These are phyloP conservation scores for Brenthis hecate DNA, from an alignment of 2,888 invertebrate species.

Conservation along the genomic window DNA sequence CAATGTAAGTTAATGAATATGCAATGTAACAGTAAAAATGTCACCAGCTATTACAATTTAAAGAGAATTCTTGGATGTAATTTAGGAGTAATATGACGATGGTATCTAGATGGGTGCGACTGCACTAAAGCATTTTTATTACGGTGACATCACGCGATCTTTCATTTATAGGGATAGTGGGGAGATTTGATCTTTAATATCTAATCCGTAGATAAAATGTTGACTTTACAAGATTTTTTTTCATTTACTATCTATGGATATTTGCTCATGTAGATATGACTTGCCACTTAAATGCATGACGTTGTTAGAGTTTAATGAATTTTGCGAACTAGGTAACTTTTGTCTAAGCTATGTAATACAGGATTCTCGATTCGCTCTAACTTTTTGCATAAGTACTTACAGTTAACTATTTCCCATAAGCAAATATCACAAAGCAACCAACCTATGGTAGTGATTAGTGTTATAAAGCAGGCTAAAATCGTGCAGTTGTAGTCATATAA, in stretches of 20 bases:
- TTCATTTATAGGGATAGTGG: conserved; percentile 15
- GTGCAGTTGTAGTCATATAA: too few species aligned
- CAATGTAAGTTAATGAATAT: neutral
- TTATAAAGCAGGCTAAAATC: too few species aligned
- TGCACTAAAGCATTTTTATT: conserved; percentile 21
- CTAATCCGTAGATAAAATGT: conserved; percentile 8
- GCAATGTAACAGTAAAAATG: neutral
- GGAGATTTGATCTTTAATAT: conserved; percentile 11
- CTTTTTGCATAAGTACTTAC: too few species aligned
- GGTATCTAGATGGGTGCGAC: conserved; percentile 9
- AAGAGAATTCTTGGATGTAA: conserved; percentile 8
- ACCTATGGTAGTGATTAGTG: too few species aligned
- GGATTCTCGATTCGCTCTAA: too few species aligned
- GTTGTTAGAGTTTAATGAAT: too few species aligned
- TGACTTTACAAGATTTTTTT: neutral
- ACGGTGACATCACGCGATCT: conserved; percentile 24
- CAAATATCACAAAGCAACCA: too few species aligned
- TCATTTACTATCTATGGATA: neutral
- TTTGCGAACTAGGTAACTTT: too few species aligned
- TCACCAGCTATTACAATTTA: conserved; percentile 8
- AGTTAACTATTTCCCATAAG: too few species aligned
- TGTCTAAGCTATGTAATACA: too few species aligned
- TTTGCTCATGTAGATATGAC: too few species aligned
- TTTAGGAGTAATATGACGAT: conserved; percentile 7
- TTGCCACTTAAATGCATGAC: too few species aligned